Conservation (phyloP, 2,113 vertebrate genomes). For the Chrysemys picta region DNA sequence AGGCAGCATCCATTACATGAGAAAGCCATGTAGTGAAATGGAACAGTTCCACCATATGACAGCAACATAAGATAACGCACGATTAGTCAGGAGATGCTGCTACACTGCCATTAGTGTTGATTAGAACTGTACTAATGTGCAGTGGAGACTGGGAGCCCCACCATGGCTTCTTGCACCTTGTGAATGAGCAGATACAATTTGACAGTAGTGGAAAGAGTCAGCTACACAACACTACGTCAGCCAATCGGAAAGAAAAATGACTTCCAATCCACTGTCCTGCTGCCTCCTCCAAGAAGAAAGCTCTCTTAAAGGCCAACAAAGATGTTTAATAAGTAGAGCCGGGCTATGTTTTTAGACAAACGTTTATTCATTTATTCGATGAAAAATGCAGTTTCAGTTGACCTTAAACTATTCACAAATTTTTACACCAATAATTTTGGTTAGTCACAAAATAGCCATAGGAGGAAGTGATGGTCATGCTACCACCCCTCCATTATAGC, state of each 20-base stretch:
- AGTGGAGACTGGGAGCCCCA: background rate
- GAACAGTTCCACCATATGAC: background rate
- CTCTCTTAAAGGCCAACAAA: background rate
- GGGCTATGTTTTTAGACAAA: background rate
- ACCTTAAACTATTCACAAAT: background rate
- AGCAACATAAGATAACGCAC: conserved; percentile 26
- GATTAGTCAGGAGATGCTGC: background rate
- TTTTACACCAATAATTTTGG: background rate
- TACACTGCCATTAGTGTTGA: background rate
- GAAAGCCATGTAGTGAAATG: background rate
- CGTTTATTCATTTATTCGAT: background rate
- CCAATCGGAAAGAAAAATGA: background rate
- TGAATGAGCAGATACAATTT: background rate
- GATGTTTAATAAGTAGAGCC: background rate
- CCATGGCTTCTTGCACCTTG: background rate
- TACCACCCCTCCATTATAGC: background rate
- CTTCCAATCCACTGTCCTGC: background rate
- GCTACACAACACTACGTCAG: background rate
- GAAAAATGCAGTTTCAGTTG: background rate
- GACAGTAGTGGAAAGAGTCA: background rate
- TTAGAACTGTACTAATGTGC: background rate
- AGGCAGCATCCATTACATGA: background rate
- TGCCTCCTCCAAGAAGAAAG: background rate
- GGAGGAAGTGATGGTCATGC: background rate
- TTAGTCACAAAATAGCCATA: background rate